Conservation (phyloP, 1,140 invertebrate species). For the Paralvinella palmiformis region DNA sequence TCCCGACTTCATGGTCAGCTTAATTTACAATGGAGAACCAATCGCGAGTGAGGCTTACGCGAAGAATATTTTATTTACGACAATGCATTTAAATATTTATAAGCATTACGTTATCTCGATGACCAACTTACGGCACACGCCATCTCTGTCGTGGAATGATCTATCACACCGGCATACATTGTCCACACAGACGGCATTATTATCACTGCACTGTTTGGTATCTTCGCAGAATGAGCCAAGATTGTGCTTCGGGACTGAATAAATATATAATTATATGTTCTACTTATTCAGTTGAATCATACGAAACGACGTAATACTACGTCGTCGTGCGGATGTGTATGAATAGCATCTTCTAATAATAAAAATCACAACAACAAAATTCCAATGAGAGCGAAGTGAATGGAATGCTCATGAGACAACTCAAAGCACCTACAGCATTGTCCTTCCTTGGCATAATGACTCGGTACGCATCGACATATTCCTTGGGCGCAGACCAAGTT, state of each 20-base stretch:
- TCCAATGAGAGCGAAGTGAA: no score
- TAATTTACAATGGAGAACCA: no score
- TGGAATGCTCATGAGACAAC: no score
- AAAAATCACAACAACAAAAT: no score
- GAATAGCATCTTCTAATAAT: no score
- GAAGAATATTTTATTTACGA: not conserved
- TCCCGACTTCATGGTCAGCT: no score
- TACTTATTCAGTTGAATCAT: not conserved
- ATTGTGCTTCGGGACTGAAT: not conserved
- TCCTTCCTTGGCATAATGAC: not conserved
- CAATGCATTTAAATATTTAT: not conserved
- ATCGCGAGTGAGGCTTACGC: not conserved
- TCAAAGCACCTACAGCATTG: slow-evolving; percentile 4
- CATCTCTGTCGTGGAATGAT: not conserved
- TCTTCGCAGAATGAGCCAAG: not conserved
- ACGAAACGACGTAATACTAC: not conserved
- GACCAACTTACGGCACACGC: not conserved
- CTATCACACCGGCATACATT: not conserved
- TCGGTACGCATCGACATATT: not conserved
- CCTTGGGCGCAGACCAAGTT: slow-evolving; percentile 2
- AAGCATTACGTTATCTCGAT: not conserved
- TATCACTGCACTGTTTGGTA: not conserved
- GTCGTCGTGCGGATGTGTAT: not conserved
- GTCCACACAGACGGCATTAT: not conserved
- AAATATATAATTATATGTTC: no score